Evolutionary conservation across 2,797 vertebrate species (phyloP), one percentile per base, ranked within the genome.

Genomic region (Gastrophryne carolinensis): DNA sequence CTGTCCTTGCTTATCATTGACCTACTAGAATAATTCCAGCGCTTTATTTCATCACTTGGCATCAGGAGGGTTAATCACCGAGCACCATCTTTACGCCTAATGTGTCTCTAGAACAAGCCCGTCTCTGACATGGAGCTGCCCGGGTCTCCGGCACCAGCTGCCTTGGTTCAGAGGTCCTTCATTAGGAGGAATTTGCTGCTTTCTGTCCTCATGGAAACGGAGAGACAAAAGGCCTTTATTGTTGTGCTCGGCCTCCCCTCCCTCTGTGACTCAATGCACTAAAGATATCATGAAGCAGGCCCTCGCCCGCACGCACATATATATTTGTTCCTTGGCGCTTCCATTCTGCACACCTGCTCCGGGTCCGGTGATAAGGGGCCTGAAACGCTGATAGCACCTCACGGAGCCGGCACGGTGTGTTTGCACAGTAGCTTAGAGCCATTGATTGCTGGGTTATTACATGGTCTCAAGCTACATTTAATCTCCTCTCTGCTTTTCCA

Each of bases 141-240:
- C 30, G 27, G 35, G 64, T 61, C 63, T 75, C 13, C 29, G 9
- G 44, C 53, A 37, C 35, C 73, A 61, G 63, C 63, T 68, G 73
- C 39, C 64, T 29, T 15, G 32, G 53, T 67, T 75, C 53, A 39
- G 50, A 60, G 56, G 56, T 75, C 65, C 41, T 68, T 50, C 63
- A 10, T 58, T 49, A 23, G 35, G 54, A 56, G 52, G 53, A 75
- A 75, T 75, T 75, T 32, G 29, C 27, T 30, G 44, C n/a, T 68
- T 75, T 68, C 44, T 61, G 56, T 75, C 64, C 41, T 75, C 64
- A 68, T 75, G 64, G 73, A 68, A 75, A 75, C 73, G 15, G n/a
- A 35, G 56, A 6, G 19, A 75, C 73, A 75, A 75, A 68, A 62
- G 56, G 41, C 73, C 56, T 68, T 68, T 75, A 67, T 75, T 58